Evolutionary conservation across 2,888 invertebrate genomes (phyloP).

Genomic region (Latheticus oryzae): DNA sequence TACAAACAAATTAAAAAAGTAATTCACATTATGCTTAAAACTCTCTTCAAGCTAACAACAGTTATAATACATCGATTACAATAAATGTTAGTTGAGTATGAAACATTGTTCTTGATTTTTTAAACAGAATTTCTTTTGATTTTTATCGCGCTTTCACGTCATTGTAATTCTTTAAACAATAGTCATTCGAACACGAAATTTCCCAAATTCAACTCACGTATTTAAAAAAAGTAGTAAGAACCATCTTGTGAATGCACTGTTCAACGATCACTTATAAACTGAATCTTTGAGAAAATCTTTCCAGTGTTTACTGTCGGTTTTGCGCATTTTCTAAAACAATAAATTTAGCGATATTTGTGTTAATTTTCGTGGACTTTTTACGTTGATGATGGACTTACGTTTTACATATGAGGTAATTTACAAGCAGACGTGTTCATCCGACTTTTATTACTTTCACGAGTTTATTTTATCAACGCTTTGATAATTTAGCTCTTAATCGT

Average conservation of each 20-base stretch:
- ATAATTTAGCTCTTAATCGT: conserved; percentile 23
- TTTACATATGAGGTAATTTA: conserved; percentile 13
- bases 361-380: conserved; percentile 2
- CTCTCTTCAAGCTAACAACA: too few relatives aligned
- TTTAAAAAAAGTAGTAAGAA: conserved; percentile 32
- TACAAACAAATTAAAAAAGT: too few relatives aligned
- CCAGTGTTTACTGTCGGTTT: conserved; percentile 39
- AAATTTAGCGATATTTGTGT: conserved; percentile 37
- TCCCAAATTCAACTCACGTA: conserved; percentile 26
- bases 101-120: too few relatives aligned
- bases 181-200: too few relatives aligned
- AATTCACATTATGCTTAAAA: too few relatives aligned
- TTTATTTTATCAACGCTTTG: conserved; percentile 33
- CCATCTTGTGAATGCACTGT: conserved; percentile 37
- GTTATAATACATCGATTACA: too few relatives aligned
- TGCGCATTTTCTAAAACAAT: conserved; percentile 35
- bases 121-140: too few relatives aligned
- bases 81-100: too few relatives aligned
- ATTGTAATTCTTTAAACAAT: too few relatives aligned
- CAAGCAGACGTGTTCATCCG: conserved; percentile 5
- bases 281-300: conserved; percentile 37
- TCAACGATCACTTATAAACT: conserved; percentile 20
- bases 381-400: conserved; percentile 2
- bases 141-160: too few relatives aligned
- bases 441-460: conserved; percentile 30